These are phyloP conservation scores for Amblyopsis hoosieri DNA, from an alignment of 2,797 vertebrate species.

Conservation along the genomic window DNA sequence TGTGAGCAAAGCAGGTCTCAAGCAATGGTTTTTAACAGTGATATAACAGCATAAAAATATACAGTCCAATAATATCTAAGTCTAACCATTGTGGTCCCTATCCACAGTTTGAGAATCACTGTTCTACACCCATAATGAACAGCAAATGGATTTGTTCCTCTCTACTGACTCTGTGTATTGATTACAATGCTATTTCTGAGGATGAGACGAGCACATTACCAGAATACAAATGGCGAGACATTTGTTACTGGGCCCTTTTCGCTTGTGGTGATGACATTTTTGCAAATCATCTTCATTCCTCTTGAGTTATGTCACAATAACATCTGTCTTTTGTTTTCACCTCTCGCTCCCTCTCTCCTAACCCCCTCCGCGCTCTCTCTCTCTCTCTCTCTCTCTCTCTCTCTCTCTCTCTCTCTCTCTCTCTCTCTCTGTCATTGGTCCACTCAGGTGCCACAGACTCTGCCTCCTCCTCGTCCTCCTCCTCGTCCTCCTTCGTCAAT, in stretches of 20 bases:
- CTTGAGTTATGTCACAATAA: constrained; percentile 13
- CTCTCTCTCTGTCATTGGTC: neutral
- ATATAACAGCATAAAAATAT: too few relatives aligned
- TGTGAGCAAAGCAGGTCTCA: too few relatives aligned
- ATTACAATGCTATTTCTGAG: constrained; percentile 61
- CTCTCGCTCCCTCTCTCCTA: neutral
- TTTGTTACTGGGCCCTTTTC: constrained; percentile 29
- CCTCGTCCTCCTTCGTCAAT: constrained; percentile 97
- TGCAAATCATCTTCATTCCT: constrained; percentile 10
- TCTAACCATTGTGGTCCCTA: too few relatives aligned
- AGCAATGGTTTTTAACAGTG: too few relatives aligned
- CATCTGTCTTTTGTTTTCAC: constrained; percentile 1
- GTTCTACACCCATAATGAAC: constrained; percentile 52
- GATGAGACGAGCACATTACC: constrained; percentile 50
- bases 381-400: neutral
- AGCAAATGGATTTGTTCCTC: constrained; percentile 34
- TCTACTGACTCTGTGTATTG: constrained; percentile 59
- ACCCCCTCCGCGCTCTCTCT: neutral
- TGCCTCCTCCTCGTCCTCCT: constrained; percentile 94
- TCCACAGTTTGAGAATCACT: neutral
- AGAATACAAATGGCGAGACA: constrained; percentile 41
- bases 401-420: neutral
- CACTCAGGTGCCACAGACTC: constrained; percentile 92
- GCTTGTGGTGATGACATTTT: neutral
- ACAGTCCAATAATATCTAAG: too few relatives aligned